Base-by-base conservation (phyloP, 2,888 invertebrate genomes). In the Epistrophe eligans region DNA sequence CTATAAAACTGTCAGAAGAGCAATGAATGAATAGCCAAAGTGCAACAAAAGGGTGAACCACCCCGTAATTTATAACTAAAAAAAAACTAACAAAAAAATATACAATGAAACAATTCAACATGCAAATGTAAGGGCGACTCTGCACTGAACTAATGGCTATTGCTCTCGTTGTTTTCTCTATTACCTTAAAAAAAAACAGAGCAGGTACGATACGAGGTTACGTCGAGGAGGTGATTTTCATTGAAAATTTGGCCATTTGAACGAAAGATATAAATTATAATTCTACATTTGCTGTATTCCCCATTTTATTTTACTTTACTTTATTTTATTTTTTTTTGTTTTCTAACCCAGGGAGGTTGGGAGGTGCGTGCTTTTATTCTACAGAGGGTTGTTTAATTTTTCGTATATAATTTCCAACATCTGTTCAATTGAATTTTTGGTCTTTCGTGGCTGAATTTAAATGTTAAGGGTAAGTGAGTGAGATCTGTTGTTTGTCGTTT, bases 1-100 rank as follows among this genome's bases (percentile, higher is more conserved):
- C 77, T 71, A 87, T 87, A 87, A 87, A 87, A 87, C 85, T 87
- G 85, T 87, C 85, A 87, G 82, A 82, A 82, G 85, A 66, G 74
- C 70, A 60, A 64, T 82, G 74, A 87, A 87, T 87, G 71, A 87
- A 87, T 87, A 60, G 85, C 79, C 55, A 55, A 64, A 87, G 40
- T 81, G 85, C 82, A 87, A 67, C 82, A 82, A 82, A 87, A 70
- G 85, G 85, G 82, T 87, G 82, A 81, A 87, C 82, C 79, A 79
- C 85, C 85, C 85, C 58, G 76, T 87, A 79, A 87, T 82, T 87
- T 82, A 87, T 43, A 58, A 52, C 55, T 48, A 77, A 73, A 45
- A 38, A 32, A 80, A 67, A 43, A 74, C 70, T 19, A 66, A n/a
- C n/a, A 58, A 43, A 8, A 66, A 66, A 58, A 38, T 5, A 66